These are phyloP conservation scores for Meteorus cinctellus DNA, from an alignment of 2,888 invertebrate species.

Conservation along the genomic window DNA sequence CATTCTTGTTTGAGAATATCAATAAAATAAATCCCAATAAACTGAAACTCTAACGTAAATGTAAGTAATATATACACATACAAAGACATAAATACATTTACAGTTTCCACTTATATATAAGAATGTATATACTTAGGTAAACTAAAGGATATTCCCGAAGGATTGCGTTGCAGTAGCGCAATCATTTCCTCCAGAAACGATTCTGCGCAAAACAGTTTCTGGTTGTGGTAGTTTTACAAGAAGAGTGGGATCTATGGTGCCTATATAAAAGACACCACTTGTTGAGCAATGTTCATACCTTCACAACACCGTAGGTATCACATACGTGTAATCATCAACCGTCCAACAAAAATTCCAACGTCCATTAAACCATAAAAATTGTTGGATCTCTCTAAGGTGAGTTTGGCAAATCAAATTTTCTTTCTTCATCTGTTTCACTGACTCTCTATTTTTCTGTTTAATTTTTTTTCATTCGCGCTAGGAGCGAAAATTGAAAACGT, in stretches of 20 bases:
- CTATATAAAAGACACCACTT: constrained; percentile 72
- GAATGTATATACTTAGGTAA: not conserved
- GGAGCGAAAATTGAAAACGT: too few species aligned
- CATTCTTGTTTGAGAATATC: constrained; percentile 36
- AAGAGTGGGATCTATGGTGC: constrained; percentile 47
- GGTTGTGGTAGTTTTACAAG: not conserved
- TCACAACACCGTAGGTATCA: constrained; percentile 63
- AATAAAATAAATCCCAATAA: constrained; percentile 47
- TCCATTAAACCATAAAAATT: constrained; percentile 33
- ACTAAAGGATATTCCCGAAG: constrained; percentile 43
- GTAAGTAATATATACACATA: not conserved
- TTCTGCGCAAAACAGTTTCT: constrained; percentile 60
- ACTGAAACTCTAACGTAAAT: constrained; percentile 28
- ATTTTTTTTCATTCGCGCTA: too few species aligned
- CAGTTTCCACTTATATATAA: too few species aligned
- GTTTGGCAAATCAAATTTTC: not conserved
- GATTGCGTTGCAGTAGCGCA: constrained; percentile 44
- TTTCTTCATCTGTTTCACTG: not conserved
- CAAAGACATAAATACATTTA: too few species aligned
- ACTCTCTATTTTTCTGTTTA: too few species aligned
- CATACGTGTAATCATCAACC: constrained; percentile 52
- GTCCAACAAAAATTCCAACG: constrained; percentile 47
- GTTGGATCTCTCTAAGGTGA: not conserved
- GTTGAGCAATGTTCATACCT: constrained; percentile 70
- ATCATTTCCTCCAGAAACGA: constrained; percentile 42